A percentile compares a stretch with the other conserved stretches of the same genome.
Evolutionary conservation across 2,888 invertebrate species (phyloP).

Genomic region (Clusia tigrina): DNA sequence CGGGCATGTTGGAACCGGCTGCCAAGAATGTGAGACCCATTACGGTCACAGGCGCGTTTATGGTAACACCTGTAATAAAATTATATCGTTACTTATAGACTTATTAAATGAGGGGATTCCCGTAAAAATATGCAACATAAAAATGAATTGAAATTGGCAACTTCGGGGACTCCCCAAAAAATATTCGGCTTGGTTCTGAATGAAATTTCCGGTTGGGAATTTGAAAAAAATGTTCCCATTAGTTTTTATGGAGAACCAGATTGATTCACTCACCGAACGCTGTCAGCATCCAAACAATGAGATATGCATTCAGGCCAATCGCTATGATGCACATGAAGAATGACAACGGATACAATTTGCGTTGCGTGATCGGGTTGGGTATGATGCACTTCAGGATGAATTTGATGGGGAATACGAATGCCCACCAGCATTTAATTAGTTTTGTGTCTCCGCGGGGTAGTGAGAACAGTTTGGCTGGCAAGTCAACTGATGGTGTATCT

Average conservation of each 20-base stretch:
- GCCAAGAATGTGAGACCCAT: conserved; percentile 89
- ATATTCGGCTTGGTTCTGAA: too few relatives aligned
- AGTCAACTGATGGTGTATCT: conserved; percentile 19
- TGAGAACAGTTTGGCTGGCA: conserved; percentile 57
- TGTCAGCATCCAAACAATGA: conserved; percentile 89
- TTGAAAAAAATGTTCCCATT: too few relatives aligned
- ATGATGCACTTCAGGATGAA: conserved; percentile 71
- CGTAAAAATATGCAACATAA: too few relatives aligned
- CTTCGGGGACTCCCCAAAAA: background rate
- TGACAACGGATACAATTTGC: conserved; percentile 73
- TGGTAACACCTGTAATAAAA: conserved; percentile 69
- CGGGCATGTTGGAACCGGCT: conserved; percentile 86
- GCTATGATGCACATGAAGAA: conserved; percentile 85
- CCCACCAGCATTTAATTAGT: conserved; percentile 66
- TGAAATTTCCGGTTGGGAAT: too few relatives aligned
- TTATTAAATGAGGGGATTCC: background rate
- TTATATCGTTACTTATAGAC: background rate
- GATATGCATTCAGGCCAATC: conserved; percentile 82
- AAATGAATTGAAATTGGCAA: background rate
- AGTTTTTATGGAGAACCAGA: too few relatives aligned
- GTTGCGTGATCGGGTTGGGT: conserved; percentile 71
- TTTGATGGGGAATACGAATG: conserved; percentile 75
- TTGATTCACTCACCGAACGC: conserved; percentile 82
- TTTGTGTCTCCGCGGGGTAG: conserved; percentile 54
- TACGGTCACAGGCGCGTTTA: conserved; percentile 81